phyloP scores from a whole-genome alignment of 2,797 vertebrate species.

The Syngnathus acus region DNA sequence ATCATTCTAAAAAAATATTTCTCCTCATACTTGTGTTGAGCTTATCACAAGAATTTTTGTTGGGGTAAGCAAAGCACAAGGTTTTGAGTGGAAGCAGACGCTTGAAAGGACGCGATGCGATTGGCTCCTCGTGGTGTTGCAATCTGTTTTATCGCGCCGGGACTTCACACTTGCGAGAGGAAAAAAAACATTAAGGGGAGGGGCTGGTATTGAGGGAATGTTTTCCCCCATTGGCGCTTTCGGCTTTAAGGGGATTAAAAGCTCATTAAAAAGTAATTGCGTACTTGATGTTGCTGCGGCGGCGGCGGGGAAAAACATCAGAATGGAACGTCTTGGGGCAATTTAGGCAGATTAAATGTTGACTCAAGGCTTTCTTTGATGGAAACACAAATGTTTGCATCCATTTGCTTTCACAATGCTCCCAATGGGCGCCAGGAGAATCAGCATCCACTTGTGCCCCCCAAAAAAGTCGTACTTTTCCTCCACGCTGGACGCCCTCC shows the following conservation, averaged over 20 bases:
- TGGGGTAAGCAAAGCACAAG: neutral
- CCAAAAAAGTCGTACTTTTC: slow-evolving; percentile 57
- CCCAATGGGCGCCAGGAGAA: neutral
- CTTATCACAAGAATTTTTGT: too few species aligned
- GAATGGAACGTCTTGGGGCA: neutral
- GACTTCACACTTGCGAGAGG: slow-evolving; percentile 1
- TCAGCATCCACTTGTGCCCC: too few species aligned
- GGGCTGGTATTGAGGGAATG: neutral
- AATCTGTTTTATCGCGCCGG: neutral
- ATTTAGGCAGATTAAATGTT: neutral
- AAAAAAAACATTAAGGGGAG: neutral
- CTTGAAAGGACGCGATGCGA: neutral
- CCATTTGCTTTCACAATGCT: neutral
- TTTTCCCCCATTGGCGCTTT: slow-evolving; percentile 18
- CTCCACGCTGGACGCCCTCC: slow-evolving; percentile 52
- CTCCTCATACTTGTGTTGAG: too few species aligned
- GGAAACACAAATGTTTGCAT: neutral
- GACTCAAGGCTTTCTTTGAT: neutral
- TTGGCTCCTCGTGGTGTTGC: neutral
- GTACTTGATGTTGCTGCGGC: slow-evolving; percentile 19
- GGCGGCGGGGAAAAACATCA: neutral
- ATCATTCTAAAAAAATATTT: too few species aligned
- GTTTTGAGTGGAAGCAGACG: neutral
- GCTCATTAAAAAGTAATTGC: slow-evolving; percentile 42
- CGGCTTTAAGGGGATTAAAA: slow-evolving; percentile 38